These are phyloP conservation scores for Diachrysia chrysitis DNA, from an alignment of 2,888 invertebrate genomes.

Conservation along the genomic window DNA sequence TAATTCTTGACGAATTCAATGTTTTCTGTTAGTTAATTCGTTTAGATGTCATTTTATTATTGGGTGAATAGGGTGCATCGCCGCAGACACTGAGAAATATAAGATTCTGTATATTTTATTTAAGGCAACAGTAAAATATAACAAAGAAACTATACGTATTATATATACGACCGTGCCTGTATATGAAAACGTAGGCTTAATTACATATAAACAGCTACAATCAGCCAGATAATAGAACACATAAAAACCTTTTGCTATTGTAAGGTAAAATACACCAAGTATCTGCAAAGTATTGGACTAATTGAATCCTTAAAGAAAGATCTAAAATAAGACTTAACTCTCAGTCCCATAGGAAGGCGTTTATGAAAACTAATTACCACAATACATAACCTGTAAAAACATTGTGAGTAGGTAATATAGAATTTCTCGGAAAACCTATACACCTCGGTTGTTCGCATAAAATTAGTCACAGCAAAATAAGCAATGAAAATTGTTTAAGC, in stretches of 20 bases:
- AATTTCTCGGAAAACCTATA: conserved; percentile 72
- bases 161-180: not conserved
- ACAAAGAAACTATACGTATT: no score
- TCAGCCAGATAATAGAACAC: not conserved
- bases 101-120: no score
- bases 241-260: not conserved
- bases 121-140: no score
- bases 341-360: conserved; percentile 13
- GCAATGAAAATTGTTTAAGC: conserved; percentile 81
- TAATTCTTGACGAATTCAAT: no score
- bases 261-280: not conserved
- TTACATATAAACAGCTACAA: not conserved
- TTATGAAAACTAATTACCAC: conserved; percentile 49
- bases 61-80: no score
- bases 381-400: conserved; percentile 57
- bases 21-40: no score
- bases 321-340: not conserved
- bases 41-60: no score
- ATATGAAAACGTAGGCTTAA: not conserved
- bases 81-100: no score
- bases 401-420: conserved; percentile 53
- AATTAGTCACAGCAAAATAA: conserved; percentile 86
- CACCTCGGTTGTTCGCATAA: conserved; percentile 75
- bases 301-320: not conserved
- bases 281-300: not conserved